Evolutionary conservation across 2,888 invertebrate species (phyloP), one percentile per base, ranked within the genome.

Genomic region (Laspeyria flexula): DNA sequence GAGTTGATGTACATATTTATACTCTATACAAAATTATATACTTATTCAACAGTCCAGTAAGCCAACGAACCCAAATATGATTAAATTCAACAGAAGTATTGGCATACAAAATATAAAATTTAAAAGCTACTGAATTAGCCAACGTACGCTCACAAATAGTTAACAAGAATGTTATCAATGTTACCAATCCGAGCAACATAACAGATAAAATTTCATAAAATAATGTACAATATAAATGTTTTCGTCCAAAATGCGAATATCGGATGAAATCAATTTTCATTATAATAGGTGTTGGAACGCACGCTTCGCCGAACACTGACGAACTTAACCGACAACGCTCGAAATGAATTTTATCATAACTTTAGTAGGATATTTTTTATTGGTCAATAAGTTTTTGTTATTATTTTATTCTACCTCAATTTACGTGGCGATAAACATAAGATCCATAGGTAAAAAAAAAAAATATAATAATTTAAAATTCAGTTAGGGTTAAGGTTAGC

Each of bases 221-320:
- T 56, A 56, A 49, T 49, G 43, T 38, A 41, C 43, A 55, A 53
- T 50, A 60, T 64, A 54, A 65, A 56, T 46, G 40, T 43, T 65
- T 47, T 31, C 13, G n/a, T 51, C 37, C 18, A 31, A 68, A 50
- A 44, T 52, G 37, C 41, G 54, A 56, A 59, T 44, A 51, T 48
- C 43, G 37, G 44, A 65, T 53, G 50, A 50, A 67, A 59, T 59
- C 60, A 65, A 66, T 70, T 70, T 62, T 51, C 48, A 56, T 53
- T 45, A 60, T 45, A 62, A 66, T 53, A 66, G 67, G 64, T 66
- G 67, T 62, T 45, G 48, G 49, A 53, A 50, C n/a, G 42, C 44
- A 45, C 64, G 70, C 55, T 51, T 37, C 18, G 62, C 34, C 53
- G 57, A 44, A 10, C 48, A 39, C 16, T 60, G 49, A 43, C 62